Evolutionary conservation across 2,113 vertebrate species (phyloP).

Genomic region (Thinocorus orbignyianus): DNA sequence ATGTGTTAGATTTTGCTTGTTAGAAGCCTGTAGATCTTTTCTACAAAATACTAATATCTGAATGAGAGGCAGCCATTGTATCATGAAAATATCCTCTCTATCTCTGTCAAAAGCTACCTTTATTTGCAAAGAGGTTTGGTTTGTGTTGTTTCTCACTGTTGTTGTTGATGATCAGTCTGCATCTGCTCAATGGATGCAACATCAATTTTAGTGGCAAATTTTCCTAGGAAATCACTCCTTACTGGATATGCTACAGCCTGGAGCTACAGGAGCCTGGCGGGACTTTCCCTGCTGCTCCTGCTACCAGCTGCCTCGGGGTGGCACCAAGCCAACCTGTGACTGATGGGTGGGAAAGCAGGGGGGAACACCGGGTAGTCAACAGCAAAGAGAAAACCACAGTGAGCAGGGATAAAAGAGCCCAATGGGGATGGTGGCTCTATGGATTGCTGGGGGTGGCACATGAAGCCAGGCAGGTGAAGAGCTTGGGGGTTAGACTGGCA

Average conservation of each 20-base stretch:
- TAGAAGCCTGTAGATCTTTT: not conserved
- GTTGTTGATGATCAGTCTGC: not conserved
- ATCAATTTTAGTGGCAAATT: not conserved
- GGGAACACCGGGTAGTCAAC: not conserved
- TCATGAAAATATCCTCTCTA: not conserved
- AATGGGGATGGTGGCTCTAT: accelerated
- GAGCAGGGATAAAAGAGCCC: not conserved
- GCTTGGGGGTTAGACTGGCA: not conserved
- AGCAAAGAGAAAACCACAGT: not conserved
- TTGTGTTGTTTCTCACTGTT: not conserved
- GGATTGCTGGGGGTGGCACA: accelerated
- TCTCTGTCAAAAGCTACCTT: not conserved
- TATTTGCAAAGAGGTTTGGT: not conserved
- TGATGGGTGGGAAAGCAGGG: not conserved
- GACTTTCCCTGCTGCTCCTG: not conserved
- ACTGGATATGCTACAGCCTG: not conserved
- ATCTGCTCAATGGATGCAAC: not conserved
- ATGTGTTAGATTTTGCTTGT: not conserved
- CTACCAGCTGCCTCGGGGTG: not conserved
- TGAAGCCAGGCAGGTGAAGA: not conserved
- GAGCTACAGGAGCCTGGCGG: not conserved
- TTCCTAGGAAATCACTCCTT: not conserved
- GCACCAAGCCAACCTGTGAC: not conserved
- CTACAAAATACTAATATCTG: not conserved
- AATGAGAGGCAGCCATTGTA: not conserved